Base-by-base conservation (phyloP, 1,140 invertebrate genomes). In the Lasaia peninsularis region DNA sequence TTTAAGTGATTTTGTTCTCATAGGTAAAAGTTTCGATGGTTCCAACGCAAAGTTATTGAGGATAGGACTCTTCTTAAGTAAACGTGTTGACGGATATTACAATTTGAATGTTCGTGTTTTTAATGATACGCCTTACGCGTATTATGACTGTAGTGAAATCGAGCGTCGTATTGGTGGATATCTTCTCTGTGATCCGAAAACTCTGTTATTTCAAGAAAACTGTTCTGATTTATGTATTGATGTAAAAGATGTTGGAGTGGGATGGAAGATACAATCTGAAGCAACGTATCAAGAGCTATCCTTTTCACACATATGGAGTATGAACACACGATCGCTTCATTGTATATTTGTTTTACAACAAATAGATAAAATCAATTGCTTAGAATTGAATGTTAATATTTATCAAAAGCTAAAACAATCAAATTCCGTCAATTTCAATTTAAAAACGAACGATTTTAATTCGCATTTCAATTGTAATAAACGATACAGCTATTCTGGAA, bases 211-310 rank as follows among this genome's bases (percentile, higher is more conserved):
- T 81, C 94, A 97, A 88, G 96, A 98, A 84, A 96, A 94, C 67
- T 95, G 95, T 10, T 94, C 94, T 37, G 94, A 96, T 80, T 90
- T 99, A 1, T 96, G 95, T 81, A 90, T 98, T 21, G 83, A 80
- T 64, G 63, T 90, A 12, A 72, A 79, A 61, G 86, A 90, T 37
- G 66, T 90, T n/a, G 87, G 87, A 54, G 62, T 71, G 0, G 96
- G 96, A 31, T 98, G 96, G 96, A 94, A 93, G 74, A 93, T 93
- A 70, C 96, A 96, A 82, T 93, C 95, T 5, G 93, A 93, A 7
- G 94, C 93, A 11, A 94, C 95, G 69, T 96, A 96, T 66, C 96
- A 98, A 90, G 97, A 98, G 80, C 94, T 99, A 57, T 93, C 95
- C 12, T 98, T 98, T 81, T 91, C 92, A 18, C 95, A 97, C 75